A percentile compares a stretch with the other conserved stretches of the same genome.
These are phyloP conservation scores for Drosophila truncata DNA, from an alignment of 1,140 invertebrate species.

Conservation along the genomic window DNA sequence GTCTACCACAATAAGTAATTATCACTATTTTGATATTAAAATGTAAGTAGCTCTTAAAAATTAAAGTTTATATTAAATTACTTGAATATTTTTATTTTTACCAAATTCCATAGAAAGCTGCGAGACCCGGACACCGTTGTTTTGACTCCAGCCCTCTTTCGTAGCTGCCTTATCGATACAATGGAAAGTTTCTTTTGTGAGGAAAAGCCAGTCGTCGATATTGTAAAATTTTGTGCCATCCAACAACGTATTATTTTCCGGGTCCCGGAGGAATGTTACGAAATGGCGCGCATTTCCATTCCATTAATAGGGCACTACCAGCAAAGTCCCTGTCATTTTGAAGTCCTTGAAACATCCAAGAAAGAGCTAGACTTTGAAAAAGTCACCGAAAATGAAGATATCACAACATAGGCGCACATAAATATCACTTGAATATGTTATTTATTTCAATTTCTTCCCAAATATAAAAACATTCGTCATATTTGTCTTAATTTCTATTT, in stretches of 20 bases:
- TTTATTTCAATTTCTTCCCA: background rate
- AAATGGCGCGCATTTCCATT: conserved; percentile 87
- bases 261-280: conserved; percentile 86
- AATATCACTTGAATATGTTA: background rate
- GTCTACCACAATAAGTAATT: conserved; percentile 33
- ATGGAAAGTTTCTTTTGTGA: conserved; percentile 88
- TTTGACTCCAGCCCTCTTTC: conserved; percentile 86
- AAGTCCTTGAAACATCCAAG: conserved; percentile 86
- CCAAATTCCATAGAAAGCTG: conserved; percentile 85
- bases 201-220: conserved; percentile 86
- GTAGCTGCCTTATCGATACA: conserved; percentile 87
- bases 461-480: background rate
- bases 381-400: background rate
- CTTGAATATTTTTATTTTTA: background rate
- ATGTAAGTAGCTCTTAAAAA: conserved; percentile 40
- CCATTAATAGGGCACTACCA: conserved; percentile 87
- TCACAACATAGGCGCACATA: too few relatives aligned
- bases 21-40: conserved; percentile 64
- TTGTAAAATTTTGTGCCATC: conserved; percentile 87
- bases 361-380: conserved; percentile 60
- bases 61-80: background rate
- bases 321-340: conserved; percentile 86
- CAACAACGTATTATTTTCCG: conserved; percentile 87
- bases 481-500: too few relatives aligned
- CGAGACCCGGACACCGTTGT: conserved; percentile 69